A percentile compares a stretch with the other conserved stretches of the same genome.
These are phyloP conservation scores for Atherinomorus stipes DNA, from an alignment of 2,113 vertebrate species.

Conservation along the genomic window DNA sequence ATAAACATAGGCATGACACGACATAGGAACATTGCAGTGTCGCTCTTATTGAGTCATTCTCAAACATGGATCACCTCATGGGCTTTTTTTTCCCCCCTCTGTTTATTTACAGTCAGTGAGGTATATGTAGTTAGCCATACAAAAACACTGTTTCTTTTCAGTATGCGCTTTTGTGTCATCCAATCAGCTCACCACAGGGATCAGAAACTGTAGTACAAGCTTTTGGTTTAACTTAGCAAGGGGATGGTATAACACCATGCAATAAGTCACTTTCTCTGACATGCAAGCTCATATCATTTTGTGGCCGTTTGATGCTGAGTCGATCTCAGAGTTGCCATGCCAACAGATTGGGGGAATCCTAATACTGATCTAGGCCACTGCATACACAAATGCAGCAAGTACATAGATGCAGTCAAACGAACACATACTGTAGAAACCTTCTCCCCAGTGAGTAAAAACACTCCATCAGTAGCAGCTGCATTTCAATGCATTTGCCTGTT, in stretches of 20 bases:
- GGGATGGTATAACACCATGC: background rate
- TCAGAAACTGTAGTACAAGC: background rate
- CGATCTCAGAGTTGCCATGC: conserved; percentile 67
- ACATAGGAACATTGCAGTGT: background rate
- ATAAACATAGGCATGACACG: background rate
- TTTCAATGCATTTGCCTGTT: conserved; percentile 1
- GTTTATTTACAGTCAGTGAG: background rate
- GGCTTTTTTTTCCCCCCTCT: background rate
- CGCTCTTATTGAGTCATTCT: conserved; percentile 10
- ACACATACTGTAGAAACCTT: background rate
- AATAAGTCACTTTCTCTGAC: conserved; percentile 45
- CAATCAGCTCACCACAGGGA: conserved; percentile 8
- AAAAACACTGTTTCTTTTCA: background rate
- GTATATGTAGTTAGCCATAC: background rate
- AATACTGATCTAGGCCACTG: conserved; percentile 48
- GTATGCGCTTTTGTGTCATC: background rate
- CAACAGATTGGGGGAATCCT: conserved; percentile 72
- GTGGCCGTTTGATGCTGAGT: conserved; percentile 37
- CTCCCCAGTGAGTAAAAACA: background rate
- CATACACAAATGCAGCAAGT: background rate
- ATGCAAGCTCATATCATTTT: conserved; percentile 26
- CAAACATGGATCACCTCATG: background rate
- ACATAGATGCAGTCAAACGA: background rate
- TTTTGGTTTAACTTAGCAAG: conserved; percentile 2
- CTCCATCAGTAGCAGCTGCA: conserved; percentile 10